phyloP scores from a whole-genome alignment of 2,888 invertebrate species.

The Nephrotoma flavescens region DNA sequence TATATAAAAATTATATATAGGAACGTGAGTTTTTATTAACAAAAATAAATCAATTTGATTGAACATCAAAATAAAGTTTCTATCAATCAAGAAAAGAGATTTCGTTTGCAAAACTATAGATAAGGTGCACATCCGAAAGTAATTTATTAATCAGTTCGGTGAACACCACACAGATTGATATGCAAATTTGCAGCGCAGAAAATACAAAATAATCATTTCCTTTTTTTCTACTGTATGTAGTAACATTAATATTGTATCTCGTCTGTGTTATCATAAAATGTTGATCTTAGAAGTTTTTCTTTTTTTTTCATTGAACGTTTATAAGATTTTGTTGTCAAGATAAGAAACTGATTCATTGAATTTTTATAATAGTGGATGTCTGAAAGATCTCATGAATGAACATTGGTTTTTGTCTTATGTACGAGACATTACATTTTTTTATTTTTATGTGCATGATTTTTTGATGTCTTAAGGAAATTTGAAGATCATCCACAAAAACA shows the following conservation, averaged over 20 bases:
- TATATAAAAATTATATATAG: neutral
- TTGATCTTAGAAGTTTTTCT: neutral
- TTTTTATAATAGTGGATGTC: conserved; percentile 1
- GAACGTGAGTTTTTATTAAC: neutral
- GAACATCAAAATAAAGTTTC: neutral
- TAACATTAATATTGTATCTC: neutral
- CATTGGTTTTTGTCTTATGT: neutral
- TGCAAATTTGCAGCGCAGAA: conserved; percentile 13
- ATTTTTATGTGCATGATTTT: neutral
- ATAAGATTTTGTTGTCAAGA: neutral
- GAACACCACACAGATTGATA: conserved; percentile 18
- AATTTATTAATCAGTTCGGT: conserved; percentile 4
- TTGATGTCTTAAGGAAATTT: neutral
- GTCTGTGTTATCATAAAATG: neutral
- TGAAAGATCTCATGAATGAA: neutral
- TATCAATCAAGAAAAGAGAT: neutral
- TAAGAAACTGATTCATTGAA: conserved; percentile 5
- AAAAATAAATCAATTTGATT: conserved; percentile 1
- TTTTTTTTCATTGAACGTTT: conserved; percentile 1
- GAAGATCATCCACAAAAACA: neutral
- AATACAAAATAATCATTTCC: conserved; percentile 2
- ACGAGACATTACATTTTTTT: neutral
- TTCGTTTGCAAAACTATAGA: neutral
- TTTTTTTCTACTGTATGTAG: neutral
- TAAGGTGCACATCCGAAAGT: conserved; percentile 2